These are phyloP conservation scores for Scaeva pyrastri DNA, from an alignment of 2,888 invertebrate genomes.

Conservation along the genomic window DNA sequence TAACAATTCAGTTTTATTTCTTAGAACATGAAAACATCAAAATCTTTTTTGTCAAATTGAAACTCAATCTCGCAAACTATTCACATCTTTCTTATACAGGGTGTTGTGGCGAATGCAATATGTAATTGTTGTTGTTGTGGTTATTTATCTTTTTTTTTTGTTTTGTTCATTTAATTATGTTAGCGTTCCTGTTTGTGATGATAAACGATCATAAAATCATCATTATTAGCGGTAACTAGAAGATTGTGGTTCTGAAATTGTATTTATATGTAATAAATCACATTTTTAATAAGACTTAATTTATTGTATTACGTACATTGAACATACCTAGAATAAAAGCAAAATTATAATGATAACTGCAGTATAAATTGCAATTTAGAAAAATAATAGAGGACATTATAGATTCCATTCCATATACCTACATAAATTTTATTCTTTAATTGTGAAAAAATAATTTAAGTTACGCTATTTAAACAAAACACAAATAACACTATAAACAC, in stretches of 20 bases:
- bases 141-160: neutral
- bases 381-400: neutral
- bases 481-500: too few species aligned
- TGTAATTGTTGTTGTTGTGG: conserved; percentile 39
- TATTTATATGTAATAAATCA: conserved; percentile 49
- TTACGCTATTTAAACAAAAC: too few species aligned
- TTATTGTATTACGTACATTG: conserved; percentile 33
- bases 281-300: conserved; percentile 56
- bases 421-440: too few species aligned
- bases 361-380: neutral
- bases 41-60: neutral
- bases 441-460: too few species aligned
- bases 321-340: neutral
- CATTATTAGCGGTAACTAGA: conserved; percentile 57
- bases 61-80: neutral
- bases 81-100: conserved; percentile 10
- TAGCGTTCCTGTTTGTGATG: conserved; percentile 49
- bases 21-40: too few species aligned
- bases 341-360: neutral
- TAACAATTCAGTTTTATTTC: too few species aligned
- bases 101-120: conserved; percentile 56
- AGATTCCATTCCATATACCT: neutral
- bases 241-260: conserved; percentile 49
- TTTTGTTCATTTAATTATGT: conserved; percentile 48
- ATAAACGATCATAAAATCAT: conserved; percentile 65